These are phyloP conservation scores for Arctia plantaginis DNA, from an alignment of 2,888 invertebrate genomes.

Conservation along the genomic window DNA sequence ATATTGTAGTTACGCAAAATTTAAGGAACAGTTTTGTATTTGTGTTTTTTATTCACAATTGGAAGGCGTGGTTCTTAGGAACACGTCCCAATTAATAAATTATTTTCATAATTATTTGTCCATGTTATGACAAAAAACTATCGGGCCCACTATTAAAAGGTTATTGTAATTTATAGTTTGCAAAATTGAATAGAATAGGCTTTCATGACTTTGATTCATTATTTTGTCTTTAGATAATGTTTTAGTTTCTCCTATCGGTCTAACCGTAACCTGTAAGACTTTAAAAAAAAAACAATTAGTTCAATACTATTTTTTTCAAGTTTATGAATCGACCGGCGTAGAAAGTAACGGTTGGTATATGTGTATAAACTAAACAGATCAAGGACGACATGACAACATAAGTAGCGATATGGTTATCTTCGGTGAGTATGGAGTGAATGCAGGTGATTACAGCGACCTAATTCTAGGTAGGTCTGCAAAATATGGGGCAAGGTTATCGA, in stretches of 20 bases:
- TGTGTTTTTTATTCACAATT: neutral
- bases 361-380: slow-evolving; percentile 47
- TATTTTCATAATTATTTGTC: slow-evolving; percentile 25
- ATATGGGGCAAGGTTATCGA: slow-evolving; percentile 74
- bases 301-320: neutral
- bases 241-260: slow-evolving; percentile 34
- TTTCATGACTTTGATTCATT: slow-evolving; percentile 44
- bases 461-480: slow-evolving; percentile 53
- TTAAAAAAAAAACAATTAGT: slow-evolving; percentile 6
- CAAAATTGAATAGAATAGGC: slow-evolving; percentile 42
- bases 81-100: slow-evolving; percentile 27
- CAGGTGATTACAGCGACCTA: slow-evolving; percentile 60
- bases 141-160: slow-evolving; percentile 47
- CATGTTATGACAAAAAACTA: slow-evolving; percentile 43
- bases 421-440: slow-evolving; percentile 47
- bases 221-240: slow-evolving; percentile 23
- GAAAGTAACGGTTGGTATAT: neutral
- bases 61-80: neutral
- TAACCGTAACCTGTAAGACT: slow-evolving; percentile 7
- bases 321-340: neutral
- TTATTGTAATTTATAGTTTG: slow-evolving; percentile 48
- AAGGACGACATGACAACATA: slow-evolving; percentile 53
- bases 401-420: slow-evolving; percentile 59
- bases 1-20: slow-evolving; percentile 1
- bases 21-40: neutral